Base-by-base conservation (phyloP, 2,113 vertebrate species). In the Ceyx cyanopectus region DNA sequence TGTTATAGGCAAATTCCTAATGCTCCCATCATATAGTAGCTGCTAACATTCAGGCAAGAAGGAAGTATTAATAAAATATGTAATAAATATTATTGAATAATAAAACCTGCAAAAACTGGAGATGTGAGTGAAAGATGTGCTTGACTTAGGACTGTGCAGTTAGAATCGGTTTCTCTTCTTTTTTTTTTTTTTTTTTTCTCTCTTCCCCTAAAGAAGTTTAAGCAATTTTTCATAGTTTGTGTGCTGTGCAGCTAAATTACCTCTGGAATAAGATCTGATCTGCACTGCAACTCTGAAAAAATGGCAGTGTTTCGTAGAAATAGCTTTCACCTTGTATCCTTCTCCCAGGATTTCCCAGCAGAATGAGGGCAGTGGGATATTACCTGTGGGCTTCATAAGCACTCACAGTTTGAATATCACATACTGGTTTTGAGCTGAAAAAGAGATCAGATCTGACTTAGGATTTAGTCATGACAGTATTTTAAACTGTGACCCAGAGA, bases 181-280 rank as follows among this genome's bases (percentile, higher is more conserved):
- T 16, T 45, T 45, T 50, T 50, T 20, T 48, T 48, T 48, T 48
- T 48, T 18, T 18, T 48, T 51, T 51, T 14, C 29, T 48, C 10
- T 46, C 19, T 48, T 91, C 26, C 34, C 12, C 45, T 1, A 3
- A 61, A 78, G 1, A 50, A 50, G 48, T 11, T 23, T 50, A 75
- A 32, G 5, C 7, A 68, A 14, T 15, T 20, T 23, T 2, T 2
- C 3, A 2, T 6, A 24, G 16, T 54, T 81, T 3, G 7, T 14
- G 5, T 18, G 8, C 7, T 41, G 13, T 2, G 2, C 1, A 23
- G 23, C 7, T 65, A 53, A 84, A n/a, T 50, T 62, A 22, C 6
- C 3, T 18, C 29, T 50, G 30, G 19, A 73, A 15, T 18, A 48
- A 78, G 24, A 70, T 41, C 5, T 50, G 4, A 9, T 76, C 10